These are phyloP conservation scores for Spilosoma lubricipeda DNA, from an alignment of 2,888 invertebrate genomes.

Conservation along the genomic window DNA sequence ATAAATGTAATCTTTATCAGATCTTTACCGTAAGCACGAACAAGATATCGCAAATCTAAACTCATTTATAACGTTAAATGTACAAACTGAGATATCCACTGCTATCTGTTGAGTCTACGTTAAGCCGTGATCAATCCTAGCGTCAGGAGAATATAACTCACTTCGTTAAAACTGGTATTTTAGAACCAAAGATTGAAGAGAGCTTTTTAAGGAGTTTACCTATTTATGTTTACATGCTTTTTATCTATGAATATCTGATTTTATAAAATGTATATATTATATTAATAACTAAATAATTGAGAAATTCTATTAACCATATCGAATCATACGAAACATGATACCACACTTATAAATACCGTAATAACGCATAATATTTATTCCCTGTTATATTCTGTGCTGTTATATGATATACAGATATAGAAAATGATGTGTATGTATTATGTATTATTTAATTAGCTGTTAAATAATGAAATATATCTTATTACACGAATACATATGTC, in stretches of 20 bases:
- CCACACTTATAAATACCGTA: too few relatives aligned
- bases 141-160: constrained; percentile 55
- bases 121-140: constrained; percentile 57
- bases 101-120: constrained; percentile 46
- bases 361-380: not conserved
- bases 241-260: too few relatives aligned
- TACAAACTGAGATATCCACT: constrained; percentile 28
- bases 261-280: too few relatives aligned
- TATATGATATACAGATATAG: not conserved
- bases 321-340: too few relatives aligned
- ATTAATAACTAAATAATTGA: too few relatives aligned
- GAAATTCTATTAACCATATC: too few relatives aligned
- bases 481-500: not conserved
- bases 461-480: not conserved
- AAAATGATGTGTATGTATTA: not conserved
- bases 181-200: constrained; percentile 25
- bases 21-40: constrained; percentile 26
- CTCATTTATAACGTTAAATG: constrained; percentile 51
- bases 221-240: not conserved
- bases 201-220: constrained; percentile 15
- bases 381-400: not conserved
- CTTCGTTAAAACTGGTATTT: constrained; percentile 48
- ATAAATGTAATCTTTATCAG: constrained; percentile 29
- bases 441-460: not conserved
- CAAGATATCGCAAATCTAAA: constrained; percentile 49